Base-by-base conservation (phyloP, 2,888 invertebrate species). In the Scrobipalpa costella region DNA sequence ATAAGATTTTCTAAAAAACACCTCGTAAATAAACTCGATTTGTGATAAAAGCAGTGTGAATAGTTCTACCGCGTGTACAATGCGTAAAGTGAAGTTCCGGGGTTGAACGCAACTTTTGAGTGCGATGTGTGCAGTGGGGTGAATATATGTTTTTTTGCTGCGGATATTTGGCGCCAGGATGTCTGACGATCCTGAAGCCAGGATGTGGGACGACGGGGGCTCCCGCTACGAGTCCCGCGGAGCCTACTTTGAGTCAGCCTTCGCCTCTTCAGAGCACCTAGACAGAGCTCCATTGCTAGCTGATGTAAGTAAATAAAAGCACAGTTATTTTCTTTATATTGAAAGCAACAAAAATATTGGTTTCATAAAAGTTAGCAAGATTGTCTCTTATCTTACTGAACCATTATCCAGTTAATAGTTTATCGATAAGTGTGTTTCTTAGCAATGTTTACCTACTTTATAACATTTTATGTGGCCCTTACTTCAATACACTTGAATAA, bases 171-270 rank as follows among this genome's bases (percentile, higher is more conserved):
- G 88, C 88, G 87, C 90, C 90, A 88, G 88, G 75, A 91, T 91
- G 90, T 90, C 90, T 90, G 90, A 91, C 77, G 90, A 91, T 77
- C 79, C 87, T 9, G 90, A 91, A 69, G 90, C 90, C 66, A 84
- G 88, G 73, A 90, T 91, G 90, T 91, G 90, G 90, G 90, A 90
- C 57, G 90, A 91, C 61, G 89, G 82, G 38, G 81, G 81, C 61
- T 84, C 88, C 55, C 78, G 86, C 64, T 90, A 86, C 71, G 89
- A 90, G 67, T 78, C 84, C 66, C 76, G 86, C 61, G 88, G 86
- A 7, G 80, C 84, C 0, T 91, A 83, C 71, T 90, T 85, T 68
- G 90, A 88, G 69, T 85, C 88, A 0, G 85, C 88, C 2, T 90
- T 90, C 69, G 90, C 90, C 6, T 90, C 90, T 0, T 85, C 90